Conservation (phyloP, 2,113 vertebrate genomes). For the Calidris pygmaea region DNA sequence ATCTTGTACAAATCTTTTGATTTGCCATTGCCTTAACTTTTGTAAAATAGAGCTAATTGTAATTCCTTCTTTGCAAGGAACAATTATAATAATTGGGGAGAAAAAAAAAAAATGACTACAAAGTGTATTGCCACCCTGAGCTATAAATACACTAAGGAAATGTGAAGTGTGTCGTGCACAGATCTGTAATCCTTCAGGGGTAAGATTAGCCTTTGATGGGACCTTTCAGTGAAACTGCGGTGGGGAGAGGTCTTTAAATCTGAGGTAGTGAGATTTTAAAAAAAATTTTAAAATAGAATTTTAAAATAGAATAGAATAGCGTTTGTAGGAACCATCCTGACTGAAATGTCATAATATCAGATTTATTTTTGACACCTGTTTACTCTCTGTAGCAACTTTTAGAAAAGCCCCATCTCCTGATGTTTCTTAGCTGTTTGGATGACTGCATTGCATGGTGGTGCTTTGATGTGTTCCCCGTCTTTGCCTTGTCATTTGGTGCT, state of each 20-base stretch:
- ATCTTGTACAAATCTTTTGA: not conserved
- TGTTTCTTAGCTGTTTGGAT: not conserved
- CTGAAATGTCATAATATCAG: not conserved
- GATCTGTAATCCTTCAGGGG: not conserved
- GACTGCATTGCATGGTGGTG: not conserved
- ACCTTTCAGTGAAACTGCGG: not conserved
- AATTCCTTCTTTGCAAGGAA: not conserved
- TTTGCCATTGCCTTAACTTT: not conserved
- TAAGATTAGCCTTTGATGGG: not conserved
- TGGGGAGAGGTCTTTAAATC: not conserved
- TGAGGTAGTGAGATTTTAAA: not conserved
- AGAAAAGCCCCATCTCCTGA: not conserved
- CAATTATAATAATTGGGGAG: not conserved
- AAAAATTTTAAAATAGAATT: not conserved
- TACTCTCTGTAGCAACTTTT: not conserved
- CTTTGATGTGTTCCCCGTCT: not conserved
- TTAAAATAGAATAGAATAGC: not conserved
- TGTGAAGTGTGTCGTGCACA: not conserved
- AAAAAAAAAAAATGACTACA: not conserved
- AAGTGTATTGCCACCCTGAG: not conserved
- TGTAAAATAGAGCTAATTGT: not conserved
- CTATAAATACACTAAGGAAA: not conserved
- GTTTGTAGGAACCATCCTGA: not conserved
- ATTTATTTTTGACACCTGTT: not conserved
- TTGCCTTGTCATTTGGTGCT: not conserved